Evolutionary conservation across 2,113 vertebrate genomes (phyloP), one percentile per base, ranked within the genome.

Genomic region (Camelus dromedarius): DNA sequence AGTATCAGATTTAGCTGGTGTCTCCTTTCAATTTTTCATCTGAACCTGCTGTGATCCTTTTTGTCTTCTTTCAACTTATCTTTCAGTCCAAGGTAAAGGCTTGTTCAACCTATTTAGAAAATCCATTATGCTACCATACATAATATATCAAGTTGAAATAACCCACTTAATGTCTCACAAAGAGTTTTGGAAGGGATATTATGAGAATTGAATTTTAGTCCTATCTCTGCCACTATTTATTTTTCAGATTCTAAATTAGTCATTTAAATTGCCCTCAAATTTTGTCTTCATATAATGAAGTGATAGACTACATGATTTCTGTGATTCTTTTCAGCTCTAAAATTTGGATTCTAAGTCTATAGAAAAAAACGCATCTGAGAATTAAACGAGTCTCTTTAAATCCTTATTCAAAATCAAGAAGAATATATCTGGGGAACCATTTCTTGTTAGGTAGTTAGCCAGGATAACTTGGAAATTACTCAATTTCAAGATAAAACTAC

Each of bases 81-180:
- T 97, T 75, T 92, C 93, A 96, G 48, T 90, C 66, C 54, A 89
- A 94, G 81, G 89, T 46, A 98, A 97, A 97, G 46, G 42, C 93
- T 97, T 58, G 2, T 56, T 98, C n/a, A 52, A 50, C 87, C 79
- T 64, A 26, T 90, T 91, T 97, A 75, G 90, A 79, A 91, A 80
- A 96, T 50, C 48, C 35, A 70, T 96, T 94, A 93, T 96, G 72
- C 75, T 76, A 54, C 85, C 62, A 73, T 3, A 95, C 8, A 80
- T 54, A 62, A 97, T 95, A 42, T 6, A 96, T 66, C 70, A 96
- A 96, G 93, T 92, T 81, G 96, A 98, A 97, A 97, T 76, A 91
- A 56, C 11, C 30, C 50, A 16, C 38, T 26, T 38, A 66, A 67
- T 20, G 10, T 70, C 48, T 93, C 48, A 50, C 28, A 48, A 52